phyloP scores from a whole-genome alignment of 2,888 invertebrate species.

The Pollenia labialis region DNA sequence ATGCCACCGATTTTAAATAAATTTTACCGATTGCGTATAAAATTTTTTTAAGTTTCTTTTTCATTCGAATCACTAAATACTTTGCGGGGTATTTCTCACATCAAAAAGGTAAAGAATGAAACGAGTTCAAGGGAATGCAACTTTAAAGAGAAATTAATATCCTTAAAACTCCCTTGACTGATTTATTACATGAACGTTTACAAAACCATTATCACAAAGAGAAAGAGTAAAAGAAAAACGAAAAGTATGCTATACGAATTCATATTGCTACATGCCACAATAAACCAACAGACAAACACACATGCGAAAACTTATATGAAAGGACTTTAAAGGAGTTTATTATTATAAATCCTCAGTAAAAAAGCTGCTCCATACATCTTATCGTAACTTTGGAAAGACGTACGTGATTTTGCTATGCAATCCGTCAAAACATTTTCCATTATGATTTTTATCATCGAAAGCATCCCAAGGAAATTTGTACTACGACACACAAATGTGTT shows the following conservation, averaged over 20 bases:
- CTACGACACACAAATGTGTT: too few species aligned
- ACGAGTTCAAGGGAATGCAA: slow-evolving; percentile 76
- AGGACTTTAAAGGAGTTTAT: slow-evolving; percentile 29
- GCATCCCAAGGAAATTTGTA: too few species aligned
- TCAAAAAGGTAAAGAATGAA: slow-evolving; percentile 53
- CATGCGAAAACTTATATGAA: neutral
- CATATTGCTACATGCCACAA: slow-evolving; percentile 50
- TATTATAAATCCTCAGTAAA: neutral
- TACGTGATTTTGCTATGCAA: too few species aligned
- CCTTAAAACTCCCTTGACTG: slow-evolving; percentile 80
- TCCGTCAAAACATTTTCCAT: too few species aligned
- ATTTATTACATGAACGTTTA: slow-evolving; percentile 80
- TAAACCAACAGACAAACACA: slow-evolving; percentile 9
- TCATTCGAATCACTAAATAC: neutral
- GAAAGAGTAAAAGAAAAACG: slow-evolving; percentile 32
- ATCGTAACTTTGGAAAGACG: too few species aligned
- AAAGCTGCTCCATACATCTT: too few species aligned
- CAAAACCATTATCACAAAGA: slow-evolving; percentile 78
- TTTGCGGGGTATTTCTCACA: slow-evolving; percentile 24
- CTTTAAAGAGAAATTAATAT: slow-evolving; percentile 80
- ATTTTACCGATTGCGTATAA: too few species aligned
- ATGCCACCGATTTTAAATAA: too few species aligned
- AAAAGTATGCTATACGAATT: slow-evolving; percentile 8
- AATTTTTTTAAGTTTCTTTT: neutral
- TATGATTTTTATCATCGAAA: too few species aligned